Conservation (phyloP, 2,113 vertebrate species). For the Poecile atricapillus region DNA sequence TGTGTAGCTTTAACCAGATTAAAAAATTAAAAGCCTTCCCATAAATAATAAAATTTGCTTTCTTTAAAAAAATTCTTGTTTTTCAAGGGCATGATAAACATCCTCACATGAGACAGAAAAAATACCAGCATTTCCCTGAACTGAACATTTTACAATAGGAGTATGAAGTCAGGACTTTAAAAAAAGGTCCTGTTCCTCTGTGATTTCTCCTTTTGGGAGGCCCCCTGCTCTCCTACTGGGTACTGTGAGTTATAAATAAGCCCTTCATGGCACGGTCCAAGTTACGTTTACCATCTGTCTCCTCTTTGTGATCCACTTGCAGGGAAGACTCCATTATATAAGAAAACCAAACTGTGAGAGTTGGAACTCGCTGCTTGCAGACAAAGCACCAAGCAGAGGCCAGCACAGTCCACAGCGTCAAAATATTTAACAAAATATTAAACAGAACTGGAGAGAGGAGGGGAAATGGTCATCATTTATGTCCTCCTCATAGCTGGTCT, state of each 20-base stretch:
- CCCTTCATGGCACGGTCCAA: background rate
- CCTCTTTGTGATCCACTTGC: constrained; percentile 19
- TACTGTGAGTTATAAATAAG: constrained; percentile 61
- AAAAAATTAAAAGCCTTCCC: background rate
- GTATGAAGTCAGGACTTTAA: background rate
- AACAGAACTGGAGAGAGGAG: background rate
- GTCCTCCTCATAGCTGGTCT: background rate
- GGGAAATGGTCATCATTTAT: background rate
- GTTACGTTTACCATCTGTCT: constrained; percentile 50
- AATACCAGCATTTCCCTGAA: background rate
- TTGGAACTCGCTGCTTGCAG: background rate
- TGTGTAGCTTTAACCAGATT: background rate
- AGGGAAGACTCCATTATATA: constrained; percentile 11
- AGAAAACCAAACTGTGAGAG: constrained; percentile 7
- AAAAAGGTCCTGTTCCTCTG: background rate
- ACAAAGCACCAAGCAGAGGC: background rate
- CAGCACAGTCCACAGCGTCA: background rate
- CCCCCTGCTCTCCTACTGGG: background rate
- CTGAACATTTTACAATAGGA: background rate
- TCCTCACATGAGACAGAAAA: background rate
- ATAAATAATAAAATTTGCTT: background rate
- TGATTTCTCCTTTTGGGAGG: background rate
- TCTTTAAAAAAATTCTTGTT: background rate
- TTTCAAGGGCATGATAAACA: background rate
- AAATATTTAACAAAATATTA: background rate